Percentiles rank a stretch among this genome's conserved stretches.
Conservation (phyloP, 2,797 vertebrate genomes). For the Rousettus madagascariensis region DNA sequence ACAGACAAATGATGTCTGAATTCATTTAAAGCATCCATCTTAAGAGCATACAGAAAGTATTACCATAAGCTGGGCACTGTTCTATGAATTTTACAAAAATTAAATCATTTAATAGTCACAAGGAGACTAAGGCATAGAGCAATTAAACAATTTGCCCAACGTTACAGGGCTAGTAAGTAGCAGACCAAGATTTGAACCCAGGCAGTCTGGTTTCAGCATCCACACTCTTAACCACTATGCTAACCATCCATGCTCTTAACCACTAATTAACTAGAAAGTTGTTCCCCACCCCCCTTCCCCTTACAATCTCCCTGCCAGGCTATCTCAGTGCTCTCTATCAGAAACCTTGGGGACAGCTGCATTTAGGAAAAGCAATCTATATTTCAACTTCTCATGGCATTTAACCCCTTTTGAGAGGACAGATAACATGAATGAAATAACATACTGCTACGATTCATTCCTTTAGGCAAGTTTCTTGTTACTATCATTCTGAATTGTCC, state of each 20-base stretch:
- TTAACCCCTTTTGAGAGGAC: not conserved
- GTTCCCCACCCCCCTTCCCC: not conserved
- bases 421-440: conserved; percentile 31
- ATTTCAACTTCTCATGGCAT: conserved; percentile 2
- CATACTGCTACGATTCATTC: not conserved
- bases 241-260: not conserved
- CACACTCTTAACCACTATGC: not conserved
- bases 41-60: not conserved
- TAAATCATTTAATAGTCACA: not conserved
- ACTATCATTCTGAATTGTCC: conserved; percentile 8
- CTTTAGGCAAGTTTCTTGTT: conserved; percentile 5
- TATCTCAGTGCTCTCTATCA: not conserved
- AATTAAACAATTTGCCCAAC: not conserved
- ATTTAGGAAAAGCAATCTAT: not conserved
- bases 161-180: not conserved
- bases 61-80: not conserved
- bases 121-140: not conserved
- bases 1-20: not conserved
- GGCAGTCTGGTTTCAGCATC: not conserved
- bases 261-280: not conserved
- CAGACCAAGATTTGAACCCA: not conserved
- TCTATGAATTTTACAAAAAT: not conserved
- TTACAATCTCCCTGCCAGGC: not conserved
- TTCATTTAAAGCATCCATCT: not conserved
- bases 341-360: conserved; percentile 20